These are phyloP conservation scores for Dicycla oo DNA, from an alignment of 2,888 invertebrate species.

Conservation along the genomic window DNA sequence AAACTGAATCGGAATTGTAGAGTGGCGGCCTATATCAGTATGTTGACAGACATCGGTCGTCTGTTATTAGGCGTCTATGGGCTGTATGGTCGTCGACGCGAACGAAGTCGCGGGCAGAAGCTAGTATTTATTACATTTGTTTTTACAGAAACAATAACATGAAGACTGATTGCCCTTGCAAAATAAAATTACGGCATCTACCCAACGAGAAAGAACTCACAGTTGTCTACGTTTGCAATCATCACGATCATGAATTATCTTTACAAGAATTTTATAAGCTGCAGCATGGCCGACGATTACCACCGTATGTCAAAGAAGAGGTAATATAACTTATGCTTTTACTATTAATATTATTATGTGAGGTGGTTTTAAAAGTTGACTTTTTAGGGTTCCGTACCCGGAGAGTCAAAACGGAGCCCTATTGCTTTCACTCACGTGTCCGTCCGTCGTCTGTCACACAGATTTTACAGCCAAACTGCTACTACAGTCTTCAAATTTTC, in stretches of 20 bases:
- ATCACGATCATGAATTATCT: slow-evolving; percentile 76
- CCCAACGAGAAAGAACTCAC: slow-evolving; percentile 68
- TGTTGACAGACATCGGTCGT: too few species aligned
- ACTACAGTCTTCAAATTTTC: too few species aligned
- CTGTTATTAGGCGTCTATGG: too few species aligned
- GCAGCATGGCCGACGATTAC: slow-evolving; percentile 75
- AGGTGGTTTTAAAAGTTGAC: too few species aligned
- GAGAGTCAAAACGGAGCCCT: too few species aligned
- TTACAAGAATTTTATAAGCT: slow-evolving; percentile 71
- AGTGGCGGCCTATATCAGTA: too few species aligned
- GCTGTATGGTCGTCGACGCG: background rate
- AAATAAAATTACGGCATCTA: slow-evolving; percentile 71
- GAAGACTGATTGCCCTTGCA: slow-evolving; percentile 75
- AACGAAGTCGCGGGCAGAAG: too few species aligned
- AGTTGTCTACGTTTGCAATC: slow-evolving; percentile 75
- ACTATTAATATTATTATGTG: background rate
- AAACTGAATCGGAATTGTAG: too few species aligned
- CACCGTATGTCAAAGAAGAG: slow-evolving; percentile 75
- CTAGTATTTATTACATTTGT: background rate
- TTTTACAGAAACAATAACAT: slow-evolving; percentile 66
- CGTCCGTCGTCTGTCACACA: too few species aligned
- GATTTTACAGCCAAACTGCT: too few species aligned
- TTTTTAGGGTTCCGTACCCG: too few species aligned
- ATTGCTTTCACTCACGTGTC: too few species aligned
- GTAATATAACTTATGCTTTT: slow-evolving; percentile 54